Conservation (phyloP, 2,113 vertebrate genomes). For the Sterna hirundo region DNA sequence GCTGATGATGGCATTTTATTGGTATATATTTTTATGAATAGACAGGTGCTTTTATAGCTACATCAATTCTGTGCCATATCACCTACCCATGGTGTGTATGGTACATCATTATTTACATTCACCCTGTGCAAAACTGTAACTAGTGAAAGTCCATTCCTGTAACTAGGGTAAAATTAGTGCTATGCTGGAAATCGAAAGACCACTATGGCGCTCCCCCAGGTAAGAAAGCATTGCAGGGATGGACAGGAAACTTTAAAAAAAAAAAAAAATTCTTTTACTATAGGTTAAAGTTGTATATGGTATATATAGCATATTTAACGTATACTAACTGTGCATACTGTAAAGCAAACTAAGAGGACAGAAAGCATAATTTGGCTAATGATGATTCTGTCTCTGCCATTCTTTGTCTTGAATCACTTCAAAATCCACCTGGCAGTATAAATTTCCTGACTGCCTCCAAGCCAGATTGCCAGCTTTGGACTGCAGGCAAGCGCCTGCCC, state of each 20-base stretch:
- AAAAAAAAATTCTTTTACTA: not conserved
- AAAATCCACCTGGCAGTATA: not conserved
- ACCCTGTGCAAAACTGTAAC: not conserved
- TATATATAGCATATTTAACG: accelerated
- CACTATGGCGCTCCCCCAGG: not conserved
- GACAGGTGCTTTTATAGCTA: not conserved
- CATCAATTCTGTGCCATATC: not conserved
- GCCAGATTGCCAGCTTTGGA: not conserved
- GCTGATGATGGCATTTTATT: not conserved
- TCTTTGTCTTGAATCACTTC: not conserved
- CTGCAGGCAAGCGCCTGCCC: not conserved
- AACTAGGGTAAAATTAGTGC: not conserved
- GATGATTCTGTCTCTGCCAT: not conserved
- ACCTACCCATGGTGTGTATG: not conserved
- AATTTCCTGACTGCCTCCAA: not conserved
- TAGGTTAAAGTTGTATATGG: not conserved
- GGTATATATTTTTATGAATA: not conserved
- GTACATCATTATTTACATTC: not conserved
- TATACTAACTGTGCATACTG: not conserved
- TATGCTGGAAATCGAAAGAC: not conserved
- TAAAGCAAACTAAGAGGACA: not conserved
- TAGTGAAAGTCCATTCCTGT: not conserved
- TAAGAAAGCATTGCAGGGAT: not conserved
- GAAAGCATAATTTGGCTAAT: not conserved
- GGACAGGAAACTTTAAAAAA: not conserved